A percentile compares a stretch with the other conserved stretches of the same genome.
phyloP scores from a whole-genome alignment of 2,888 invertebrate genomes.

The Endomychus coccineus region DNA sequence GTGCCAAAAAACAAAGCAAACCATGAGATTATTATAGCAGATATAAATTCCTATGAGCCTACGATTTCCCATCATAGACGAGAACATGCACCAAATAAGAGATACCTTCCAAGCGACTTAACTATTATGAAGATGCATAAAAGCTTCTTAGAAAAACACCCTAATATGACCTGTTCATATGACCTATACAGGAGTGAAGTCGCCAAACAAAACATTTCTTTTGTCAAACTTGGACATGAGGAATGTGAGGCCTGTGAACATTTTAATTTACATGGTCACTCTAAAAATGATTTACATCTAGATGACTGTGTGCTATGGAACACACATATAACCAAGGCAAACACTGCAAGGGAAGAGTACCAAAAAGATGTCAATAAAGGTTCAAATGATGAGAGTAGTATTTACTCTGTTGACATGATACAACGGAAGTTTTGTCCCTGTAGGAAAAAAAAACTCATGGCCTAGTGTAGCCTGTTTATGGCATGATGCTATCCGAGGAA shows the following conservation, averaged over 20 bases:
- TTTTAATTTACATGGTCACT: constrained; percentile 3
- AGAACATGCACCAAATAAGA: constrained; percentile 9
- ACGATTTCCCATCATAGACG: too few species aligned
- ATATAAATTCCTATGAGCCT: too few species aligned
- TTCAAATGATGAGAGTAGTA: background rate
- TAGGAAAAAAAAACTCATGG: constrained; percentile 16
- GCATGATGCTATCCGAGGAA: constrained; percentile 31
- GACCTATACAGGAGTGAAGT: constrained; percentile 10
- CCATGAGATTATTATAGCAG: too few species aligned
- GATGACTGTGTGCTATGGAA: constrained; percentile 1
- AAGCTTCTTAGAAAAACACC: constrained; percentile 6
- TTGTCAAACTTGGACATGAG: constrained; percentile 9
- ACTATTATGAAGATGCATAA: constrained; percentile 8
- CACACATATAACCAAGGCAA: background rate
- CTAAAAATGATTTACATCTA: background rate
- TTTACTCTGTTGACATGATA: constrained; percentile 10
- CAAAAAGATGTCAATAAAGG: background rate
- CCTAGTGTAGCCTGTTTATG: constrained; percentile 21
- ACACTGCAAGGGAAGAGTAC: background rate
- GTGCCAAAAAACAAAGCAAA: too few species aligned
- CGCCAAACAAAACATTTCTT: constrained; percentile 8
- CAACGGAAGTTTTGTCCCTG: constrained; percentile 25
- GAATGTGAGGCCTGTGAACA: constrained; percentile 6
- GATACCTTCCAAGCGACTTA: constrained; percentile 9
- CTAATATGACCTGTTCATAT: constrained; percentile 2